phyloP scores from a whole-genome alignment of 2,888 invertebrate species.

The Diplazon laetatorius region DNA sequence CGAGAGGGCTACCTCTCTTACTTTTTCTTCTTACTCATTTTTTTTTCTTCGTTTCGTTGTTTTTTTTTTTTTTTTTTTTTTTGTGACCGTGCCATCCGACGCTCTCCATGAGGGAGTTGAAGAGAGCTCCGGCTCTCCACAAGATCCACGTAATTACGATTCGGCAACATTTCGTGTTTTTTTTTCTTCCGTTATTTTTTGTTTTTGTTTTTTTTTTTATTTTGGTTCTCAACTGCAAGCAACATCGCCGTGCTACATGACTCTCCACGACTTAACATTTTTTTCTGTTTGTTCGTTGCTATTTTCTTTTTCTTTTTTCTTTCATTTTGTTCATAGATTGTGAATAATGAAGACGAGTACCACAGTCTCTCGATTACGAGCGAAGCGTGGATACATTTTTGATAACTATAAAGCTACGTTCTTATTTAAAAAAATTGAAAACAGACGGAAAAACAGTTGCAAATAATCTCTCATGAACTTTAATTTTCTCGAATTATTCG shows the following conservation, averaged over 20 bases:
- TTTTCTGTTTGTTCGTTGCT: too few species aligned
- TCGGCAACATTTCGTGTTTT: slow-evolving; percentile 58
- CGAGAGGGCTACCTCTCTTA: slow-evolving; percentile 53
- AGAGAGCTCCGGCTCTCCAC: slow-evolving; percentile 60
- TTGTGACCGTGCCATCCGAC: slow-evolving; percentile 47
- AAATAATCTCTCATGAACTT: too few species aligned
- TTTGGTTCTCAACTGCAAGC: slow-evolving; percentile 68
- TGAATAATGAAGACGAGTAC: slow-evolving; percentile 52
- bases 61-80: slow-evolving; percentile 33
- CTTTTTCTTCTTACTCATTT: slow-evolving; percentile 55
- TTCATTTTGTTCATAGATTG: slow-evolving; percentile 49
- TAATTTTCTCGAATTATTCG: neutral
- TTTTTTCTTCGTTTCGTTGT: too few species aligned
- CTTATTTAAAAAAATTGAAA: neutral
- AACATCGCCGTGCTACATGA: slow-evolving; percentile 55
- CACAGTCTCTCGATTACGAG: slow-evolving; percentile 32
- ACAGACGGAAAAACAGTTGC: too few species aligned
- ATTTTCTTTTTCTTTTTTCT: too few species aligned
- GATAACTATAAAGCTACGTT: slow-evolving; percentile 17
- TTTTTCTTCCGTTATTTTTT: slow-evolving; percentile 7
- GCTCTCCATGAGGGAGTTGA: slow-evolving; percentile 47
- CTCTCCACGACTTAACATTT: slow-evolving; percentile 45
- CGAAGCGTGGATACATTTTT: slow-evolving; percentile 14
- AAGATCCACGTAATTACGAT: slow-evolving; percentile 67
- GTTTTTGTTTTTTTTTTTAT: slow-evolving; percentile 36